phyloP scores from a whole-genome alignment of 2,888 invertebrate genomes.

The Uloborus plumipes region DNA sequence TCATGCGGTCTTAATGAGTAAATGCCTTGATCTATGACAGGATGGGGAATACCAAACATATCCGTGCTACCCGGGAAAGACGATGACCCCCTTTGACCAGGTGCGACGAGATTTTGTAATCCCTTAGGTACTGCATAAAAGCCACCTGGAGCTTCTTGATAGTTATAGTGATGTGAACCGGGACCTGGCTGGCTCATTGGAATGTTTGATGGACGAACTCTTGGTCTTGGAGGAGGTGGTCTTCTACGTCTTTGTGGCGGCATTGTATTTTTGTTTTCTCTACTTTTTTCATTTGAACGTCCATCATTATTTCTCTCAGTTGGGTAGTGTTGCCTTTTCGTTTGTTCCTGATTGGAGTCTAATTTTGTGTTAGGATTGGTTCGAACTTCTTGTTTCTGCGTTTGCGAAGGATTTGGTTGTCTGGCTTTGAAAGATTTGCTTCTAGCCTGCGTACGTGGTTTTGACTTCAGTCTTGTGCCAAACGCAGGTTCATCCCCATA shows the following conservation, averaged over 20 bases:
- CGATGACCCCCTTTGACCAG: slow-evolving; percentile 16
- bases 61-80: slow-evolving; percentile 21
- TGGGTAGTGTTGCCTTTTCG: slow-evolving; percentile 6
- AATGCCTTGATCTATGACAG: slow-evolving; percentile 30
- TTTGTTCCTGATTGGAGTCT: background rate
- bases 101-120: slow-evolving; percentile 36
- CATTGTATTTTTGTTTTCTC: background rate
- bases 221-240: background rate
- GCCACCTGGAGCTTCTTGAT: slow-evolving; percentile 17
- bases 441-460: background rate
- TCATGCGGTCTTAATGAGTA: slow-evolving; percentile 45
- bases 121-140: slow-evolving; percentile 55
- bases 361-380: slow-evolving; percentile 12
- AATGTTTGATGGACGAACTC: background rate
- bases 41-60: slow-evolving; percentile 55
- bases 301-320: background rate
- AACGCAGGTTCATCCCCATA: slow-evolving; percentile 38
- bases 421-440: slow-evolving; percentile 14
- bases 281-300: slow-evolving; percentile 3
- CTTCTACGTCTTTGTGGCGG: slow-evolving; percentile 12
- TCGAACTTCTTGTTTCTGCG: slow-evolving; percentile 37
- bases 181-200: slow-evolving; percentile 5
- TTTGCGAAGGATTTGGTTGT: slow-evolving; percentile 32
- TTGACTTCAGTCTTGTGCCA: slow-evolving; percentile 46
- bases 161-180: slow-evolving; percentile 25